Evolutionary conservation across 1,140 invertebrate genomes (phyloP), one percentile per base, ranked within the genome.

Genomic region (Scaptomyza montana): DNA sequence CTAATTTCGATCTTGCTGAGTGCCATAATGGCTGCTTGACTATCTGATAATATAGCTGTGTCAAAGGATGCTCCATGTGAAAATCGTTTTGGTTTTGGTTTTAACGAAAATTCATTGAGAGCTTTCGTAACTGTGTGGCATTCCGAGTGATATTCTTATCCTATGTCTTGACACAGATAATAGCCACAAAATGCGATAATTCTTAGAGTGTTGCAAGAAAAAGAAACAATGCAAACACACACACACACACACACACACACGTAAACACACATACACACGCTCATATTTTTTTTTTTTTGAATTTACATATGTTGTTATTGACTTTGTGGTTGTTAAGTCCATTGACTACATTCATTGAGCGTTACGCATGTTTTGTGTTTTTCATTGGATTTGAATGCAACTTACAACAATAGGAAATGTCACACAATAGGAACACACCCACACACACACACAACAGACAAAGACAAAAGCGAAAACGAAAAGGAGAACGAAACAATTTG

Each of bases 321-420:
- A 45, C 45, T 54, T 55, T 25, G 62, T 65, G 54, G 54, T 49
- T 49, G 19, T 36, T 21, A 50, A 49, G 54, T 70, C 60, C 63
- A 56, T 65, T 41, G 54, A 66, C 62, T 36, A 28, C 46, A 53
- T 66, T 71, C 57, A 59, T 59, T 53, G 69, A 66, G 49, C 28
- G 47, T 66, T 66, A 49, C 57, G 49, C 47, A 57, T 45, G 57
- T 51, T 71, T 59, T 59, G 53, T 41, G 51, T 47, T 45, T 56
- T 65, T 49, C 43, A 30, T 39, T 13, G 10, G 69, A 36, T 28
- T 57, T 59, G 28, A 10, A 64, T 64, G 50, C 36, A 45, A 9
- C 7, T 28, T 45, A 25, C 68, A 16, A 77, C 54, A 65, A 61
- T 33, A 25, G 51, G 30, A 16, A 19, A 4, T 13, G 12, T 16